Conservation (phyloP, 2,888 invertebrate genomes). For the Glyphotaelius pellucidus region DNA sequence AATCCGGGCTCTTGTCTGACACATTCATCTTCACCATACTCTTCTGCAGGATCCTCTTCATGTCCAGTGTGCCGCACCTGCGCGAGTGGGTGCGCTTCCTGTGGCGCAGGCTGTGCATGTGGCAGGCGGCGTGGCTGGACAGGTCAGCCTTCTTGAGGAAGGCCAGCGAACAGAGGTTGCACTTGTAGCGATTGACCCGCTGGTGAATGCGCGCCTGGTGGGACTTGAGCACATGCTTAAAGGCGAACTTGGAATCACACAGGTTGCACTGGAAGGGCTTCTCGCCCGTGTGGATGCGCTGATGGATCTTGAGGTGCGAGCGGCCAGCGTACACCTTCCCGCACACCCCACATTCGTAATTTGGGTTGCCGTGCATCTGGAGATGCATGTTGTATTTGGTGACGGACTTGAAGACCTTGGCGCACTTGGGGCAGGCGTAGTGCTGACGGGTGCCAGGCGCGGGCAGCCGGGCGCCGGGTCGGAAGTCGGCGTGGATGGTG, state of each 20-base stretch:
- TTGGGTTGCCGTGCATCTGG: conserved; percentile 74
- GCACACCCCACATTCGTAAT: conserved; percentile 74
- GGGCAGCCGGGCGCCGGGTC: conserved; percentile 55
- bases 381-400: conserved; percentile 73
- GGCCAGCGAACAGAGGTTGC: conserved; percentile 69
- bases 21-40: conserved; percentile 51
- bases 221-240: conserved; percentile 68
- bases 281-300: conserved; percentile 72
- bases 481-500: conserved; percentile 65
- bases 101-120: conserved; percentile 67
- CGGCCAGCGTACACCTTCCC: conserved; percentile 75
- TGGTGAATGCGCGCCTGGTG: conserved; percentile 71
- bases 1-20: conserved; percentile 41
- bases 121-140: conserved; percentile 68
- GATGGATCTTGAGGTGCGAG: conserved; percentile 73
- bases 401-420: conserved; percentile 71
- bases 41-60: conserved; percentile 52
- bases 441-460: conserved; percentile 59
- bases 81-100: conserved; percentile 65
- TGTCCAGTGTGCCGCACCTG: conserved; percentile 41
- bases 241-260: conserved; percentile 71
- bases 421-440: conserved; percentile 72
- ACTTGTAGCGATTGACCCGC: conserved; percentile 69
- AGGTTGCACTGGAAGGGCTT: conserved; percentile 69
- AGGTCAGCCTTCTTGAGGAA: conserved; percentile 68